Evolutionary conservation across 2,888 invertebrate genomes (phyloP).

Genomic region (Scaeva pyrastri): DNA sequence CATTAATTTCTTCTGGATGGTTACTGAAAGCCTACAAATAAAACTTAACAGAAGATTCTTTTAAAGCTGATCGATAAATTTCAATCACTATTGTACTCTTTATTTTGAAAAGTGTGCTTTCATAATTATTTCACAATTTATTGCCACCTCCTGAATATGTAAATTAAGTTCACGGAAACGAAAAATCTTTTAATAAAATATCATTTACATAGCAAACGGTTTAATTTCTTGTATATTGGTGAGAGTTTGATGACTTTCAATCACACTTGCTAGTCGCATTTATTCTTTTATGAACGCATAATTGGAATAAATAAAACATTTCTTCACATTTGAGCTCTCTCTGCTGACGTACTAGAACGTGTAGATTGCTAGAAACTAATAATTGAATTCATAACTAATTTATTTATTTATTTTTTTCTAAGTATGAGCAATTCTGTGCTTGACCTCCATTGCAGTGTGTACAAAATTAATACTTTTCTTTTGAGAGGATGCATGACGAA

Average conservation of each 20-base stretch:
- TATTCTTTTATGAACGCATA: slow-evolving; percentile 4
- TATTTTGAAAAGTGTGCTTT: not conserved
- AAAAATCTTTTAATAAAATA: slow-evolving; percentile 2
- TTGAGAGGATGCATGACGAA: not conserved
- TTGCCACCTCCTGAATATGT: not conserved
- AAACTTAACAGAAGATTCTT: too few relatives aligned
- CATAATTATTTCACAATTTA: not conserved
- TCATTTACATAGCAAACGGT: slow-evolving; percentile 17
- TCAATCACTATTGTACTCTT: not conserved
- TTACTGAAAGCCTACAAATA: too few relatives aligned
- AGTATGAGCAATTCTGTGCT: slow-evolving; percentile 6
- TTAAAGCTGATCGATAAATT: too few relatives aligned
- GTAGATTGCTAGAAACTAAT: slow-evolving; percentile 6
- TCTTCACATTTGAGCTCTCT: slow-evolving; percentile 23
- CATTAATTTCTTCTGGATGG: too few relatives aligned
- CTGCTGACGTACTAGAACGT: slow-evolving; percentile 7
- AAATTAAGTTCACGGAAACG: slow-evolving; percentile 5
- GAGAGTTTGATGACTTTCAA: slow-evolving; percentile 19
- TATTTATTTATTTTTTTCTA: not conserved
- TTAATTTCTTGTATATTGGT: slow-evolving; percentile 11
- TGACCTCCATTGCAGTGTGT: not conserved
- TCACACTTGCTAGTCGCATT: not conserved
- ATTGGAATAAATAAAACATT: slow-evolving; percentile 28
- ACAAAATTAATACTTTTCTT: not conserved
- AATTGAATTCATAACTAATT: slow-evolving; percentile 32